phyloP scores from a whole-genome alignment of 1,140 invertebrate genomes.

The Drosophila pruinosa region DNA sequence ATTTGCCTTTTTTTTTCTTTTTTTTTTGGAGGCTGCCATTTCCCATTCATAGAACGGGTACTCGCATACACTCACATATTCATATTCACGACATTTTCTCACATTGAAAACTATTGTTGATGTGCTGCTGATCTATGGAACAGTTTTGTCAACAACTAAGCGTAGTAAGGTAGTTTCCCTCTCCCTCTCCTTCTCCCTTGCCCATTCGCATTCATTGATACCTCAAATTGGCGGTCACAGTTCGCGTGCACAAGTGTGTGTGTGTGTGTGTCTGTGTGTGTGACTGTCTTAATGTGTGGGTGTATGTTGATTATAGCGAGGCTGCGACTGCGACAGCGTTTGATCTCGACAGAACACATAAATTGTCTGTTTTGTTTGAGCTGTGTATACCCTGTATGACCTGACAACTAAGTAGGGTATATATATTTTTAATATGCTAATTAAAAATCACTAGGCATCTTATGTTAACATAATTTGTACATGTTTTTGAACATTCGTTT shows the following conservation, averaged over 20 bases:
- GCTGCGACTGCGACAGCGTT: neutral
- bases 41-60: slow-evolving; percentile 40
- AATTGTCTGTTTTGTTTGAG: slow-evolving; percentile 37
- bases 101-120: neutral
- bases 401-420: too few relatives aligned
- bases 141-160: neutral
- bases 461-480: too few relatives aligned
- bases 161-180: neutral
- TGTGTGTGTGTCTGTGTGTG: neutral
- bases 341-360: slow-evolving; percentile 7
- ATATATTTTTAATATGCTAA: too few relatives aligned
- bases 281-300: neutral
- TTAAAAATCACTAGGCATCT: too few relatives aligned
- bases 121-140: neutral
- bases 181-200: too few relatives aligned
- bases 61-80: neutral
- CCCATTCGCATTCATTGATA: slow-evolving; percentile 52
- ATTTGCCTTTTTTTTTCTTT: slow-evolving; percentile 26
- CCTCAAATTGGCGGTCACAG: slow-evolving; percentile 62
- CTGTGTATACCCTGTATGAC: slow-evolving; percentile 1
- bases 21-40: slow-evolving; percentile 16
- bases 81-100: neutral
- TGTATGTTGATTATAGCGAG: neutral
- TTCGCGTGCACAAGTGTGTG: neutral
- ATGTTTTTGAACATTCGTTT: too few relatives aligned